Base-by-base conservation (phyloP, 2,888 invertebrate genomes). In the Mesorhabditis sp. region DNA sequence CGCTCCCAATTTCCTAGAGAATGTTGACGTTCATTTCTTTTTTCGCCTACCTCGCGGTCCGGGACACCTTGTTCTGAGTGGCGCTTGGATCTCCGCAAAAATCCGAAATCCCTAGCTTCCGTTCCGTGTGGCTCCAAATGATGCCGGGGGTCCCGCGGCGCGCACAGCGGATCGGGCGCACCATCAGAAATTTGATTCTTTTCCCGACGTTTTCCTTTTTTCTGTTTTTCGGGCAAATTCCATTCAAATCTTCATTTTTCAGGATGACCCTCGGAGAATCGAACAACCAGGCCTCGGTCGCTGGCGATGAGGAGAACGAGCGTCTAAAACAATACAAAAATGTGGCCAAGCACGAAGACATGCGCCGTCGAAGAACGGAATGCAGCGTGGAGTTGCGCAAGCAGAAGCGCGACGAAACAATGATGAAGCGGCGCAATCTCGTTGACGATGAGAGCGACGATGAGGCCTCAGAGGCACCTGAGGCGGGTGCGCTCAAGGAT, bases 361-460 rank as follows among this genome's bases (percentile, higher is more conserved):
- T 95, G 86, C 91, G 96, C 66, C 90, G 94, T 75, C 91, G 94
- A 76, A 90, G 97, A 70, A 92, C 91, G 72, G 95, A 95, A 86
- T 91, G 92, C 65, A 92, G 92, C 4, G 91, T 97, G 4, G 93
- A 95, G 79, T 89, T 98, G 45, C 90, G 97, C 15, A 96, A 96
- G 88, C 92, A 93, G 28, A 92, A 92, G 70, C 92, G 95, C 79
- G 95, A 96, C 87, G 95, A 96, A 81, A 94, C 95, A 86, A 88
- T 97, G 61, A 90, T 92, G 69, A 98, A 98, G 87, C 75, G 82
- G 58, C 58, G 58, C 7, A 10, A 50, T 13, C 10, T 50, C n/a
- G 58, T 50, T n/a, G 58, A 50, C 58, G 58, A 50, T 50, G 58
- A 50, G 10, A n/a, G n/a, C 7, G n/a, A n/a, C n/a, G 58, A 50